These are phyloP conservation scores for Stenchaetothrips biformis DNA, from an alignment of 2,888 invertebrate species.

Conservation along the genomic window DNA sequence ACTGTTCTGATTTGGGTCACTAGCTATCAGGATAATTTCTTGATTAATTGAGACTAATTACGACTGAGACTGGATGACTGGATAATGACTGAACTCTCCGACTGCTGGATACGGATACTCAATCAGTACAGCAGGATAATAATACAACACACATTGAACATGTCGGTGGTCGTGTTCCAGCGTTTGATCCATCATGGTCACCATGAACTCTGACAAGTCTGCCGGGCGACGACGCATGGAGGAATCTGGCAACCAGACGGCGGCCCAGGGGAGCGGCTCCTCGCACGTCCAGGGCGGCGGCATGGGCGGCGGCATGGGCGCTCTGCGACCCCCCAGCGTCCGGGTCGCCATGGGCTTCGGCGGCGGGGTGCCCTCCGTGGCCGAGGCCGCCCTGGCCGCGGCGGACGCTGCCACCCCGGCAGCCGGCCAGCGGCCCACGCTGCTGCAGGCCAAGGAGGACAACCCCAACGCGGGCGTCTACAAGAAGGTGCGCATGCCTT, in stretches of 20 bases:
- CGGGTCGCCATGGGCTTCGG: constrained; percentile 41
- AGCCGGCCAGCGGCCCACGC: constrained; percentile 41
- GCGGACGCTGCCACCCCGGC: constrained; percentile 37
- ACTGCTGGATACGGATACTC: too few relatives aligned
- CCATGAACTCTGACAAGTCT: constrained; percentile 61
- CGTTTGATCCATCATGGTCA: constrained; percentile 53
- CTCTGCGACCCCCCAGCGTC: constrained; percentile 31
- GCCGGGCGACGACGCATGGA: constrained; percentile 55
- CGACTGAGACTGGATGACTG: too few relatives aligned
- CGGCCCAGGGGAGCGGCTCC: constrained; percentile 34
- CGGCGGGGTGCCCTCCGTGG: constrained; percentile 36
- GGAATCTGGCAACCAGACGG: constrained; percentile 42
- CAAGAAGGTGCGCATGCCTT: constrained; percentile 61
- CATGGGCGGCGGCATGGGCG: constrained; percentile 32
- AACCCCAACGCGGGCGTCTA: constrained; percentile 85
- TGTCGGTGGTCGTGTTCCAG: constrained; percentile 42
- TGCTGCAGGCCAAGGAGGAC: constrained; percentile 57
- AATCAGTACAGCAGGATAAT: too few relatives aligned
- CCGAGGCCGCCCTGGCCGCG: constrained; percentile 42
- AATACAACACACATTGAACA: too few relatives aligned
- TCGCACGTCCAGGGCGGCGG: constrained; percentile 25
- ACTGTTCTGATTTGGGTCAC: too few relatives aligned
- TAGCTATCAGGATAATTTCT: too few relatives aligned
- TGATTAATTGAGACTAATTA: too few relatives aligned
- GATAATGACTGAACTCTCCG: too few relatives aligned